A percentile compares a stretch with the other conserved stretches of the same genome.
Evolutionary conservation across 2,888 invertebrate genomes (phyloP).

Genomic region (Sclerodermus sp.): DNA sequence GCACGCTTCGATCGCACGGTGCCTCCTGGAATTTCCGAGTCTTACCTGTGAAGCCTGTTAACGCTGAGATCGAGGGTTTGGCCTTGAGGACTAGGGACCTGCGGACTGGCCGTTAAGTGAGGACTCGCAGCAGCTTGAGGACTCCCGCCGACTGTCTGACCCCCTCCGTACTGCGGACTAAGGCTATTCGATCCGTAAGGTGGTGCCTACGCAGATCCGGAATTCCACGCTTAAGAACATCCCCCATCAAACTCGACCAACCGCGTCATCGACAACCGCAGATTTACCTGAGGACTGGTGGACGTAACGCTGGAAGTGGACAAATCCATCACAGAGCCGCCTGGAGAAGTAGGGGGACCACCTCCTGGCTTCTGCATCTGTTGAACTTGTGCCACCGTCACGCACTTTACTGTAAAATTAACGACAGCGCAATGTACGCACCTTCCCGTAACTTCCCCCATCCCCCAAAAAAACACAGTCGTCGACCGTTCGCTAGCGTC

Average conservation of each 20-base stretch:
- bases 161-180: slow-evolving; percentile 71
- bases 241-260: too few relatives aligned
- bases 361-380: slow-evolving; percentile 63
- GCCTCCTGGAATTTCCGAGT: too few relatives aligned
- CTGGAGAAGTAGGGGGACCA: slow-evolving; percentile 73
- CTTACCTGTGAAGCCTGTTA: slow-evolving; percentile 82
- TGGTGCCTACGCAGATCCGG: slow-evolving; percentile 63
- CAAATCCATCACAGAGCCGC: slow-evolving; percentile 81
- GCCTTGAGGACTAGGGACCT: slow-evolving; percentile 89
- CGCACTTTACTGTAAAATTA: slow-evolving; percentile 72
- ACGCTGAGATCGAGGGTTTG: slow-evolving; percentile 89
- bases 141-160: slow-evolving; percentile 74
- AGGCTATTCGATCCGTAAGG: slow-evolving; percentile 66
- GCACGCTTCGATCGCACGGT: too few relatives aligned
- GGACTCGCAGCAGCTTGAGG: slow-evolving; percentile 86
- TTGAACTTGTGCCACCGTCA: slow-evolving; percentile 69
- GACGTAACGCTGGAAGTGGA: slow-evolving; percentile 84
- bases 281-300: slow-evolving; percentile 77
- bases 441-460: too few relatives aligned
- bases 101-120: slow-evolving; percentile 80
- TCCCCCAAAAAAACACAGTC: too few relatives aligned
- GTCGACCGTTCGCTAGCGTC: slow-evolving; percentile 3
- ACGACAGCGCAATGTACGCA: too few relatives aligned
- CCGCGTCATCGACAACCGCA: too few relatives aligned
- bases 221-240: neutral